Conservation (phyloP, 2,113 vertebrate genomes). For the Chloroceryle aenea region DNA sequence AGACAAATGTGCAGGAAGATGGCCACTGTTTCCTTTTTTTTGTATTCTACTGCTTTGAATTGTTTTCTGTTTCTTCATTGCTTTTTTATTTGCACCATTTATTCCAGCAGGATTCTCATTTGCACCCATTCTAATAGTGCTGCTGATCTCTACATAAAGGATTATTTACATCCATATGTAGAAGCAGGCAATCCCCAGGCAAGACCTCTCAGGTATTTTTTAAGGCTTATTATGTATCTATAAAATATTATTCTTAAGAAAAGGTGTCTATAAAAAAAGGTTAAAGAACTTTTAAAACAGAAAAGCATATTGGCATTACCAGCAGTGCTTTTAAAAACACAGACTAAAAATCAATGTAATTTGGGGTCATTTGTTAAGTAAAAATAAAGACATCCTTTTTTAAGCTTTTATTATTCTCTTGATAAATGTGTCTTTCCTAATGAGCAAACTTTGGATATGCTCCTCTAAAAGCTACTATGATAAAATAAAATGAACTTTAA, state of each 20-base stretch:
- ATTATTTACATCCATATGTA: slow-evolving; percentile 99
- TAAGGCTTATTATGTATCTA: slow-evolving; percentile 82
- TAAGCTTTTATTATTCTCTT: slow-evolving; percentile 73
- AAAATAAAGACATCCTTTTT: slow-evolving; percentile 85
- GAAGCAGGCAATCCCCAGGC: slow-evolving; percentile 98
- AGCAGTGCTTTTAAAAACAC: slow-evolving; percentile 54
- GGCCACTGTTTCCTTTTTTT: slow-evolving; percentile 77
- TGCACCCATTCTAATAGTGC: slow-evolving; percentile 99
- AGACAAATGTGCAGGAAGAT: slow-evolving; percentile 62
- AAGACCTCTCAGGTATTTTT: slow-evolving; percentile 98
- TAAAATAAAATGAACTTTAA: slow-evolving; percentile 37
- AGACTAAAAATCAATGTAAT: slow-evolving; percentile 23
- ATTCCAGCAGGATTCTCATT: slow-evolving; percentile 94
- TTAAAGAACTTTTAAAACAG: slow-evolving; percentile 54
- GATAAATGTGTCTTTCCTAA: slow-evolving; percentile 70
- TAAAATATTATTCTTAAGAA: slow-evolving; percentile 83
- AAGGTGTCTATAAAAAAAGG: slow-evolving; percentile 79
- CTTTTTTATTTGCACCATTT: slow-evolving; percentile 85
- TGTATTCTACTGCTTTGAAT: slow-evolving; percentile 79
- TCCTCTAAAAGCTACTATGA: slow-evolving; percentile 62
- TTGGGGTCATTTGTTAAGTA: slow-evolving; percentile 60
- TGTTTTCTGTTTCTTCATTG: slow-evolving; percentile 84
- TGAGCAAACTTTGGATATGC: slow-evolving; percentile 62
- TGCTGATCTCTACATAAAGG: slow-evolving; percentile 99
- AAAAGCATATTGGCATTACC: slow-evolving; percentile 67